Base-by-base conservation (phyloP, 2,888 invertebrate genomes). In the Opisthograptis luteolata region DNA sequence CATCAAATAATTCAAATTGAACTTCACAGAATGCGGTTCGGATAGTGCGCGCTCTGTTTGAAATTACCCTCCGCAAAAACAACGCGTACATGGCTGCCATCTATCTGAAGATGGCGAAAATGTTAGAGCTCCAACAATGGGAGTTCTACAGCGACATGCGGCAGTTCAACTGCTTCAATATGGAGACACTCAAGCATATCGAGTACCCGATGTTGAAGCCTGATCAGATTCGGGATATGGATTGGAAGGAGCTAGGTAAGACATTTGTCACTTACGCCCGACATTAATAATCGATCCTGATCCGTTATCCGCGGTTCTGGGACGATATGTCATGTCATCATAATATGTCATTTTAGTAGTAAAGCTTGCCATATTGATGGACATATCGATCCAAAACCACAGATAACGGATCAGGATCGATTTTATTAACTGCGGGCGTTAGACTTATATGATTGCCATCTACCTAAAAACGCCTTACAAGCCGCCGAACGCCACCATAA, bases 71-170 rank as follows among this genome's bases (percentile, higher is more conserved):
- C 3, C 93, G 96, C 17, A 95, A 95, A 68, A 97, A 97, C 75
- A 98, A 97, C 92, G 96, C 99, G 0, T 92, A 97, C 58, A 93
- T 99, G 92, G 95, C 99, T 0, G 95, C 94, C 0, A 91, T 97
- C 3, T 94, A 99, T 60, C 92, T 99, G 0, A 93, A 93, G 63
- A 93, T 99, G 73, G 95, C 98, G 20, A 98, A 98, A 87, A 97
- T 97, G 95, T 92, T 99, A 57, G 99, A 99, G 76, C 93, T 95
- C 2, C 96, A 97, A 70, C 93, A 96, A 62, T 99, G 99, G 99
- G 94, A 94, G 61, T 94, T 94, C 73, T 94, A 96, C 76, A 95
- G 95, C 52, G 97, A 98, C 0, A 91, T 99, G 79, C 88, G 96
- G 7, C 99, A 99, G 84, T 97, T 96, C 80, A 92, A 92, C 58